Conservation (phyloP, 2,113 vertebrate genomes). For the Cephalopterus ornatus region DNA sequence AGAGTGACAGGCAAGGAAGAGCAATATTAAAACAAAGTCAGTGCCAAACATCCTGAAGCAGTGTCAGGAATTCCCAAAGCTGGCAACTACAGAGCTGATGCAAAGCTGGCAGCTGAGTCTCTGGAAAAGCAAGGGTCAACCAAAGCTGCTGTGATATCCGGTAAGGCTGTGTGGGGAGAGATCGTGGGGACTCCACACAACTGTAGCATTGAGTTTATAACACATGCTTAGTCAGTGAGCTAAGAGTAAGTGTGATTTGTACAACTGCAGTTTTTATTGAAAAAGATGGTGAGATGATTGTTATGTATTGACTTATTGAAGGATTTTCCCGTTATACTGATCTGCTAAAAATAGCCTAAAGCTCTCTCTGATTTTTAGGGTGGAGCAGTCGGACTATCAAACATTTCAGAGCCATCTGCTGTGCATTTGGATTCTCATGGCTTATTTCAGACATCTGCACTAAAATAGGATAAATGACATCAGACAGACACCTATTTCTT, state of each 20-base stretch:
- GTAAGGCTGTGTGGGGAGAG: neutral
- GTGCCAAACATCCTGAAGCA: neutral
- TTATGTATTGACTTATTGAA: neutral
- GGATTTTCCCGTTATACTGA: neutral
- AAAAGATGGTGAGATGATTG: neutral
- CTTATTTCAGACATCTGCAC: neutral
- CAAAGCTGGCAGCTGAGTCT: neutral
- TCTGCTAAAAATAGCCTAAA: constrained; percentile 26
- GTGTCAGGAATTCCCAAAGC: neutral
- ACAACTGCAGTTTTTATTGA: neutral
- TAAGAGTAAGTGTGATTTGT: neutral
- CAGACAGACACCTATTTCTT: neutral
- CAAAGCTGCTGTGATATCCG: neutral
- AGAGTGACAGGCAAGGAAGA: neutral
- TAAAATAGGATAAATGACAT: neutral
- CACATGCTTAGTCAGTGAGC: neutral
- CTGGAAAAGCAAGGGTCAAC: neutral
- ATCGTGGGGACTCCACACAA: neutral
- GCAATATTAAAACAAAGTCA: neutral
- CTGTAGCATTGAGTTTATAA: neutral
- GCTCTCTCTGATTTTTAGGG: neutral
- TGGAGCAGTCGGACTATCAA: constrained; percentile 13
- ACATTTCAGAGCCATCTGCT: constrained; percentile 27
- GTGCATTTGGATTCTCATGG: neutral
- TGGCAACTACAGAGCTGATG: neutral